Base-by-base conservation (phyloP, 2,888 invertebrate genomes). In the Apodemia duryi region DNA sequence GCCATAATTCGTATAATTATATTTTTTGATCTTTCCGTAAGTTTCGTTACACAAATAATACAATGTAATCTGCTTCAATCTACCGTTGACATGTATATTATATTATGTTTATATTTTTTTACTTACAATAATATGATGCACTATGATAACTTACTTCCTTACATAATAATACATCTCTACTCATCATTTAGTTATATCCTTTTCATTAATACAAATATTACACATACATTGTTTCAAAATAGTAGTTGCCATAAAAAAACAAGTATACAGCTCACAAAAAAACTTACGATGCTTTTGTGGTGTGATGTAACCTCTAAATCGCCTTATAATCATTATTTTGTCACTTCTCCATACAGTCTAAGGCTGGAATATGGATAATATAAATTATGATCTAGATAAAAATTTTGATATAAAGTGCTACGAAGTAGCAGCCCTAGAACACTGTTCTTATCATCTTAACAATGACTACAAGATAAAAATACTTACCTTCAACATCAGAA, bases 401-500 rank as follows among this genome's bases (percentile, higher is more conserved):
- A 32, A 10, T 6, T 57, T 32, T 32, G 11, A 29, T 57, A 54
- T 54, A 21, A 21, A 10, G 28, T 32, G 32, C 28, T 28, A 32
- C 32, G 9, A 32, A 7, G 10, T 32, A 7, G 3, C 3, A 57
- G 32, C 57, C 6, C 32, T 57, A 10, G 28, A 32, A 57, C 6
- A 57, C 10, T 57, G 32, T 32, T 6, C 10, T 21, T 1, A 10
- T 11, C 11, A 10, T 32, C 6, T 28, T 32, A 28, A 21, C 32
- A 32, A 57, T 10, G 5, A 32, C 28, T 57, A 57, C 57, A 13
- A 57, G 2, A 7, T 32, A 2, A 32, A 57, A 28, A 2, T 32
- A 7, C 32, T 32, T 28, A 32, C 57, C 2, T 32, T 57, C 29
- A 57, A 57, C 21, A 57, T 43, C n/a, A 65, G 52, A 61, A 65